Percentiles rank a stretch among this genome's conserved stretches.
These are phyloP conservation scores for Mungos mungo DNA, from an alignment of 2,113 vertebrate species.

Conservation along the genomic window DNA sequence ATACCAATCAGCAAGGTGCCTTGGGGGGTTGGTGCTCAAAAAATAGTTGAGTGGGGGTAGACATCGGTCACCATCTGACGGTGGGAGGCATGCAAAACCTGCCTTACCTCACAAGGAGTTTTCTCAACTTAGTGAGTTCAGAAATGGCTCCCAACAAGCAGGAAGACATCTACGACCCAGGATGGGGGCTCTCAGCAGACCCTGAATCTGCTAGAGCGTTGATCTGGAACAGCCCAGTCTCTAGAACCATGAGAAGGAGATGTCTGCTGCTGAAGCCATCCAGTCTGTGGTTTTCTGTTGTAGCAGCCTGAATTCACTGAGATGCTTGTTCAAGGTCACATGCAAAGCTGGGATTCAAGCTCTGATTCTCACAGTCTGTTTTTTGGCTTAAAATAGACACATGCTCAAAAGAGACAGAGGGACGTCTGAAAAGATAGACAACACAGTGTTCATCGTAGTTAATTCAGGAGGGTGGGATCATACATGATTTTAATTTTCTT, in stretches of 20 bases:
- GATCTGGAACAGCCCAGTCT: neutral
- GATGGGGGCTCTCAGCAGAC: neutral
- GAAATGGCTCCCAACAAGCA: no score
- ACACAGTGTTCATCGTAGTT: neutral
- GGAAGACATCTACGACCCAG: neutral
- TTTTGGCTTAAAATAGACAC: neutral
- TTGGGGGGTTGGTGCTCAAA: no score
- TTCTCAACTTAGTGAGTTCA: no score
- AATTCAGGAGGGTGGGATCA: neutral
- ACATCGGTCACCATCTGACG: no score
- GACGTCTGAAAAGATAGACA: neutral
- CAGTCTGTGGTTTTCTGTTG: neutral
- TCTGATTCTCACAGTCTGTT: neutral
- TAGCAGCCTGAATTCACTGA: neutral
- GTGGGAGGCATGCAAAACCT: no score
- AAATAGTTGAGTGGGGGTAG: no score
- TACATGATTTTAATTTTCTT: neutral
- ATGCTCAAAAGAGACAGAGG: slow-evolving; percentile 1
- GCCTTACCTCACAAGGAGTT: no score
- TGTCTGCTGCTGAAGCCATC: neutral
- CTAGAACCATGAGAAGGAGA: neutral
- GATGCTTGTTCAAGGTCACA: neutral
- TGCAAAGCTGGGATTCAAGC: slow-evolving; percentile 11
- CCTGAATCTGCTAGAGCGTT: neutral
- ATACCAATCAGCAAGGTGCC: no score